Percentiles rank a stretch among this genome's conserved stretches.
These are phyloP conservation scores for Pristionchus arcanus DNA, from an alignment of 2,888 invertebrate genomes.

Conservation along the genomic window DNA sequence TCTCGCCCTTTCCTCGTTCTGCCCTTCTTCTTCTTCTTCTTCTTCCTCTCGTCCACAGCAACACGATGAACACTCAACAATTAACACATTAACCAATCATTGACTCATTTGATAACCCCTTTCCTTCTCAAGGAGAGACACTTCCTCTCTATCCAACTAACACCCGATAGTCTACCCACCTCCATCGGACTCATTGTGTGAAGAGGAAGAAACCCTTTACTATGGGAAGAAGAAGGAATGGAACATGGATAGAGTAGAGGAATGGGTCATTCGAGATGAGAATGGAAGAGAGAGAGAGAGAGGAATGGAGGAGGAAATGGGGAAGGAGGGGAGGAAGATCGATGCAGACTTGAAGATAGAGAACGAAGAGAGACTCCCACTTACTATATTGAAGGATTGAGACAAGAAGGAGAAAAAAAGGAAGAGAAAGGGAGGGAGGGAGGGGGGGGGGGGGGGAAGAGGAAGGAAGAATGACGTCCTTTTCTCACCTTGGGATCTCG, in stretches of 20 bases:
- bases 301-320: conserved; percentile 7
- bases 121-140: neutral
- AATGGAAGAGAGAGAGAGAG: neutral
- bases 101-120: neutral
- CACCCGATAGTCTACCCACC: conserved; percentile 27
- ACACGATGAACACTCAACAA: conserved; percentile 37
- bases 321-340: conserved; percentile 6
- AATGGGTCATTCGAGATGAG: neutral
- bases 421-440: neutral
- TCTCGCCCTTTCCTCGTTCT: conserved; percentile 31
- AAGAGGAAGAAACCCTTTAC: neutral
- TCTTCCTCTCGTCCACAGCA: conserved; percentile 17
- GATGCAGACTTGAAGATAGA: conserved; percentile 39
- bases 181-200: neutral
- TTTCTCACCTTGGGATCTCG: conserved; percentile 36
- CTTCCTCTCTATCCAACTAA: neutral
- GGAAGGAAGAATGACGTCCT: neutral
- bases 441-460: neutral
- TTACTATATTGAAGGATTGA: conserved; percentile 40
- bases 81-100: neutral
- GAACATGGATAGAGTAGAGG: neutral
- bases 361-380: conserved; percentile 50
- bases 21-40: conserved; percentile 33
- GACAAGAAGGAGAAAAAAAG: conserved; percentile 1
- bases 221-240: conserved; percentile 17